phyloP scores from a whole-genome alignment of 1,140 invertebrate genomes.

The Hydropsyche tenuis region DNA sequence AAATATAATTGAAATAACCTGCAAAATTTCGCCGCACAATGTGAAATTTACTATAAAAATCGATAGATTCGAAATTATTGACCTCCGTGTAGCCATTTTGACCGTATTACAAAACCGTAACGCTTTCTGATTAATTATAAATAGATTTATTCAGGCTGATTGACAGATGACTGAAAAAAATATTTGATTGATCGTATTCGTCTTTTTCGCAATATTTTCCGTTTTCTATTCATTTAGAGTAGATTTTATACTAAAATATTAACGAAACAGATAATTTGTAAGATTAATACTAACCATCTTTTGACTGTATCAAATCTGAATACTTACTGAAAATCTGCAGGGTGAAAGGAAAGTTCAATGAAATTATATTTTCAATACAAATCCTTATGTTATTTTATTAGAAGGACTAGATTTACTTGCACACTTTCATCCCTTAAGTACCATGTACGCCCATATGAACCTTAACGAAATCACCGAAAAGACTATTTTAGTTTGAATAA shows the following conservation, averaged over 20 bases:
- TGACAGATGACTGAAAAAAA: conserved; percentile 6
- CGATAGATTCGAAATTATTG: conserved; percentile 3
- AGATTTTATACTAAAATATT: no score
- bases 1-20: no score
- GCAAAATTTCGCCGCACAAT: background rate
- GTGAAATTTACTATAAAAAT: background rate
- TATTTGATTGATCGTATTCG: background rate
- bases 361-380: background rate
- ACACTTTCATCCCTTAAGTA: conserved; percentile 3
- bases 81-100: conserved; percentile 6
- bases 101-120: background rate
- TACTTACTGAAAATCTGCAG: conserved; percentile 27
- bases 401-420: background rate
- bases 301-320: conserved; percentile 14
- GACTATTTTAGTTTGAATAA: background rate
- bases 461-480: no score
- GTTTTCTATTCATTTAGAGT: background rate
- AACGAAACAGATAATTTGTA: no score
- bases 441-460: no score
- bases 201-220: no score
- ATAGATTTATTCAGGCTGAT: background rate
- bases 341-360: conserved; percentile 23
- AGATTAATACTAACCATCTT: conserved; percentile 17
- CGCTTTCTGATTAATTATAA: background rate
- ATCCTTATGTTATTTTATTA: background rate